Evolutionary conservation across 2,797 vertebrate genomes (phyloP).

Genomic region (Balearica regulorum): DNA sequence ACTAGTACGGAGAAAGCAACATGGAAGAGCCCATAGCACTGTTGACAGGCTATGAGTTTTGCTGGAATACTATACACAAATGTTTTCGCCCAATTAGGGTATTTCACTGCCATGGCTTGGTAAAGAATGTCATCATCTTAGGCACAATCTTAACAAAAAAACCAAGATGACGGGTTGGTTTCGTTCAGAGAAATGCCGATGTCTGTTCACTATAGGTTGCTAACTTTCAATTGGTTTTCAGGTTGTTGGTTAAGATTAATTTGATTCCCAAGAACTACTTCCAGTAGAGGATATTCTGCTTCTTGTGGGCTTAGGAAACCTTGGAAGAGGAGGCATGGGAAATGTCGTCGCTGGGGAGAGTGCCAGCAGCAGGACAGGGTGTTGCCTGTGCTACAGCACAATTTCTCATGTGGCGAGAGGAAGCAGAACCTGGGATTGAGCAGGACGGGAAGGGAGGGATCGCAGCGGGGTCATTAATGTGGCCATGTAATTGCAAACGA

Average conservation of each 20-base stretch:
- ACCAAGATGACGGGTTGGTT: neutral
- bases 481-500: neutral
- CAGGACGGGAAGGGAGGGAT: neutral
- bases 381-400: accelerated
- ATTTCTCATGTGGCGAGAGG: neutral
- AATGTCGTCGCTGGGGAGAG: neutral
- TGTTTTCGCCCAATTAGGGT: neutral
- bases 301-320: neutral
- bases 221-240: neutral
- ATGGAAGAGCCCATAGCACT: accelerated
- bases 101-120: neutral
- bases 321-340: neutral
- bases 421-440: neutral
- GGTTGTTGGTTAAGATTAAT: neutral
- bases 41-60: neutral
- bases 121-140: neutral
- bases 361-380: neutral
- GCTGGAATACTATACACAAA: neutral
- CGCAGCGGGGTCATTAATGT: neutral
- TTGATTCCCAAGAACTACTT: neutral
- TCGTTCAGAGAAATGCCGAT: neutral
- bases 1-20: neutral
- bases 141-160: neutral
- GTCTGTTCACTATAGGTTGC: neutral
- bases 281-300: neutral